Conservation (phyloP, 2,888 invertebrate species). For the Drosophila siamana region DNA sequence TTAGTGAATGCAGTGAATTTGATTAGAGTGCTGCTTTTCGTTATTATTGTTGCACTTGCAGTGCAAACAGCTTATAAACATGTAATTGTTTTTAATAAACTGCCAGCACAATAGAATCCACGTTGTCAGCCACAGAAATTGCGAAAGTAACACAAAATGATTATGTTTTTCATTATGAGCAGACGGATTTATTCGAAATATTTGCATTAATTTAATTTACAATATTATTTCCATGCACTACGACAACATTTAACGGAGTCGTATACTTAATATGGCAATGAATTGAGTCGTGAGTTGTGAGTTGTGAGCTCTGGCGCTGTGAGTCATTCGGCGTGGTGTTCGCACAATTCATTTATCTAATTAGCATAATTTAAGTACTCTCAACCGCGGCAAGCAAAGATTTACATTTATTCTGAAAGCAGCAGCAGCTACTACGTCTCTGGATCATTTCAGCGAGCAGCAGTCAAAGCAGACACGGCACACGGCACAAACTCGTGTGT, state of each 20-base stretch:
- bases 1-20: background rate
- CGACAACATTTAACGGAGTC: too few relatives aligned
- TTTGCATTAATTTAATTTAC: background rate
- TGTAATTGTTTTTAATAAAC: background rate
- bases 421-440: conserved; percentile 15
- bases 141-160: background rate
- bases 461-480: conserved; percentile 16
- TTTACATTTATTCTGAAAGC: conserved; percentile 14
- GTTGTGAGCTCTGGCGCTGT: background rate
- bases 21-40: background rate
- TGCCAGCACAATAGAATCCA: background rate
- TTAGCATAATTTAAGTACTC: conserved; percentile 49
- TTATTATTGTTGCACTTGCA: background rate
- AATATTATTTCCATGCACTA: background rate
- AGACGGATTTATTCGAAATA: background rate
- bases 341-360: conserved; percentile 40
- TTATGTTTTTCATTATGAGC: background rate
- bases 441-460: background rate
- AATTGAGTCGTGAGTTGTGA: background rate
- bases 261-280: conserved; percentile 3
- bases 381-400: conserved; percentile 20
- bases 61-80: background rate
- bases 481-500: conserved; percentile 22
- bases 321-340: conserved; percentile 4
- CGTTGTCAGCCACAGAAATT: background rate